Evolutionary conservation across 1,140 invertebrate genomes (phyloP).

Genomic region (Oreohelix idahoensis): DNA sequence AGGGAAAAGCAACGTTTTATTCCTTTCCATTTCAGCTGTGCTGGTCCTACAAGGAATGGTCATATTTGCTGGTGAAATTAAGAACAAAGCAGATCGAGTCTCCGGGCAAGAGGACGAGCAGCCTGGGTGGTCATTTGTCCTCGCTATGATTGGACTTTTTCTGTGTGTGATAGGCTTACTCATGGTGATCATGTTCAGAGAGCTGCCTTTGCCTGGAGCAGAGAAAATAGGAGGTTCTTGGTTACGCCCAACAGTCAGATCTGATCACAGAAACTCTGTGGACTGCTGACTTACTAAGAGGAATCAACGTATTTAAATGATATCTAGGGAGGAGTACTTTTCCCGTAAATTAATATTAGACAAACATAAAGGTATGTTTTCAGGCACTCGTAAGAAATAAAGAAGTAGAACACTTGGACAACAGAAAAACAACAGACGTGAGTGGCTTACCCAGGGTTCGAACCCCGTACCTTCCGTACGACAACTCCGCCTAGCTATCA

Average conservation of each 20-base stretch:
- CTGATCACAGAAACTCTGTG: neutral
- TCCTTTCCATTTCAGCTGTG: conserved; percentile 21
- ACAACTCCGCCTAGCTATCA: too few species aligned
- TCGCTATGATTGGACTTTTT: conserved; percentile 33
- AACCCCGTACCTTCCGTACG: too few species aligned
- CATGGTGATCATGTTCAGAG: conserved; percentile 34
- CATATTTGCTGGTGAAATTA: conserved; percentile 36
- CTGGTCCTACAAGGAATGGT: conserved; percentile 23
- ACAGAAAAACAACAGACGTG: too few species aligned
- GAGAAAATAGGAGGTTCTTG: conserved; percentile 13
- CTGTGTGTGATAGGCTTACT: conserved; percentile 28
- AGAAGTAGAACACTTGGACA: too few species aligned
- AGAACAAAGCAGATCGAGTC: conserved; percentile 31
- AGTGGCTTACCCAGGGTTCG: too few species aligned
- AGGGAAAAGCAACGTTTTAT: too few species aligned
- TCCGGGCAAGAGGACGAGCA: conserved; percentile 32
- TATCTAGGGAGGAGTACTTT: too few species aligned
- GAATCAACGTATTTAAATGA: too few species aligned
- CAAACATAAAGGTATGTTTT: too few species aligned
- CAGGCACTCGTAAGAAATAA: too few species aligned
- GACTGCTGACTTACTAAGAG: too few species aligned
- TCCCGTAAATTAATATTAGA: too few species aligned
- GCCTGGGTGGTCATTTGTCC: conserved; percentile 34
- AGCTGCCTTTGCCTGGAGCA: conserved; percentile 15
- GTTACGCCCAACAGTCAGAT: neutral